These are phyloP conservation scores for Oncopodura yosiiana DNA, from an alignment of 1,140 invertebrate species.

Conservation along the genomic window DNA sequence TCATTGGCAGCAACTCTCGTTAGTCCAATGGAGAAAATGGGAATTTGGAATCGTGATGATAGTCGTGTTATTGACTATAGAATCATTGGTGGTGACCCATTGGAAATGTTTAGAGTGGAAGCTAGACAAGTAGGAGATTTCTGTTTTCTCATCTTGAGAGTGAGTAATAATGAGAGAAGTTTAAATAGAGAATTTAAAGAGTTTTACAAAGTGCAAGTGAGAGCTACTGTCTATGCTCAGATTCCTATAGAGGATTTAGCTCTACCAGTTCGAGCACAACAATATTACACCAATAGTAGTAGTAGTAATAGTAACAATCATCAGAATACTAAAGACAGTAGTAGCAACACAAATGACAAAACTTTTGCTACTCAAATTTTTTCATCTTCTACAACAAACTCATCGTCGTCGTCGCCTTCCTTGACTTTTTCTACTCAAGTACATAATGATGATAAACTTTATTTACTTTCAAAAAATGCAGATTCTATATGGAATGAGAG, in stretches of 20 bases:
- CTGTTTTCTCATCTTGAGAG: slow-evolving; percentile 74
- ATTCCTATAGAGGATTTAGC: slow-evolving; percentile 35
- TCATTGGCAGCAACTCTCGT: slow-evolving; percentile 75
- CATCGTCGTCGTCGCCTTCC: background rate
- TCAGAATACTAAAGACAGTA: background rate
- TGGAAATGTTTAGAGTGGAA: slow-evolving; percentile 88
- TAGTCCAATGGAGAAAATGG: slow-evolving; percentile 55
- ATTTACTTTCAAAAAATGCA: too few species aligned
- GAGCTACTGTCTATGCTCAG: slow-evolving; percentile 53
- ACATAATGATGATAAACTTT: too few species aligned
- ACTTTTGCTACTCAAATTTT: too few species aligned
- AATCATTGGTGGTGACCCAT: slow-evolving; percentile 71
- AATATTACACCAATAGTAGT: background rate
- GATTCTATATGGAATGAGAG: too few species aligned
- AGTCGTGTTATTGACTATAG: slow-evolving; percentile 56
- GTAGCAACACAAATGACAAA: too few species aligned
- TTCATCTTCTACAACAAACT: background rate
- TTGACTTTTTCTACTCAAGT: too few species aligned
- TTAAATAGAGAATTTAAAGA: slow-evolving; percentile 84
- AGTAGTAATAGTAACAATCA: background rate
- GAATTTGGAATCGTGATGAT: slow-evolving; percentile 49
- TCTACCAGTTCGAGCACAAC: background rate
- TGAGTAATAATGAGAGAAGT: slow-evolving; percentile 64
- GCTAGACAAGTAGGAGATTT: slow-evolving; percentile 79
- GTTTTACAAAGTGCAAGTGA: slow-evolving; percentile 67